Evolutionary conservation across 2,797 vertebrate genomes (phyloP), one percentile per base, ranked within the genome.

Genomic region (Neomorphus geoffroyi): DNA sequence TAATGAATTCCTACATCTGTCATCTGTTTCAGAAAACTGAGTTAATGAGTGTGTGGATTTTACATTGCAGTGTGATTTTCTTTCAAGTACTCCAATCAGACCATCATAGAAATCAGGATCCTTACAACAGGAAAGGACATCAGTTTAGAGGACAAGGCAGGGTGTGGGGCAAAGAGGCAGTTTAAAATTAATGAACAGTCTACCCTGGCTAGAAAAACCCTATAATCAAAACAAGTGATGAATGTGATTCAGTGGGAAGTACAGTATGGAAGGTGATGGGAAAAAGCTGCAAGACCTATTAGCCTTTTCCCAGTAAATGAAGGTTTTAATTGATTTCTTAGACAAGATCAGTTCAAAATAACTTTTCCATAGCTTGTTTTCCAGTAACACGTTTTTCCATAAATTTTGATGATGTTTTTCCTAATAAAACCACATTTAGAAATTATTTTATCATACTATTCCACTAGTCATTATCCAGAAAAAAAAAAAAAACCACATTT

Each of bases 161-260:
- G 14, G 2, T 28, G 2, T 5, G 8, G 4, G 2, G 4, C 2
- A 3, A 54, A 71, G 43, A 53, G 3, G 12, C 11, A 73, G 23
- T 35, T 77, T 37, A 61, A 53, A 91, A 19, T 15, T 43, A 58
- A 43, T 3, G 13, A 23, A 48, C 14, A 65, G 37, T 43, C 8
- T 61, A 26, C 35, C 32, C 30, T 32, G 16, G 35, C 27, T 37
- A 45, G 6, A 23, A 0, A 45, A n/a, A n/a, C n/a, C 37, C 33
- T 60, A 57, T 27, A 51, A n/a, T 30, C 19, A 87, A 67, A 87
- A 46, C 6, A 43, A 35, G 30, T 5, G 4, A 39, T 10, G 10
- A 69, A 79, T 10, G 10, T 11, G 8, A 56, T 32, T 65, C 33
- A 27, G 5, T 24, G 8, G 28, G 28, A 81, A 67, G 28, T 15